These are phyloP conservation scores for Condylostylus longicornis DNA, from an alignment of 1,140 invertebrate genomes.

Conservation along the genomic window DNA sequence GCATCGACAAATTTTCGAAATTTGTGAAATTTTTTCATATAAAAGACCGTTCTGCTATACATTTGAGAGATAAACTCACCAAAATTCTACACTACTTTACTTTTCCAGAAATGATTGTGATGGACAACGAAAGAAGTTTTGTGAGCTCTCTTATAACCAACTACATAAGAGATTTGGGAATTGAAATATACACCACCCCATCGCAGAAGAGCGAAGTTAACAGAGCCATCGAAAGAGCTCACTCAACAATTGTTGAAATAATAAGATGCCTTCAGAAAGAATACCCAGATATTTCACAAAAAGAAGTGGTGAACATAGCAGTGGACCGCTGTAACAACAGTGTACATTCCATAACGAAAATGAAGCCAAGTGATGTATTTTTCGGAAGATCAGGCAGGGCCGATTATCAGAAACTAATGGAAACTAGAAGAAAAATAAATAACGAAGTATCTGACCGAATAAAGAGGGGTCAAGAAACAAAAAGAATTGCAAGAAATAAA, in stretches of 20 bases:
- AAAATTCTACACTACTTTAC: too few species aligned
- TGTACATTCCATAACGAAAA: too few species aligned
- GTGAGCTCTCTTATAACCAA: constrained; percentile 2
- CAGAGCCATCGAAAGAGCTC: constrained; percentile 2
- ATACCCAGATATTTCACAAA: constrained; percentile 1
- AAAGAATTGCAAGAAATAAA: too few species aligned
- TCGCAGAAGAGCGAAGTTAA: constrained; percentile 5
- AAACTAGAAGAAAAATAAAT: too few species aligned
- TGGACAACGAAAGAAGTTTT: constrained; percentile 4
- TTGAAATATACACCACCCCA: constrained; percentile 3
- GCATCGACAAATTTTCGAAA: constrained; percentile 8
- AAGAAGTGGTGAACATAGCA: constrained; percentile 1
- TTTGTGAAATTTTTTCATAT: constrained; percentile 7
- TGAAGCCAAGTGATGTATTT: too few species aligned
- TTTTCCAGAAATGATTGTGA: constrained; percentile 1
- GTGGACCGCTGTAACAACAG: too few species aligned
- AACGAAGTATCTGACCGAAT: too few species aligned
- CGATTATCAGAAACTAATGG: too few species aligned
- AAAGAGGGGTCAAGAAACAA: too few species aligned
- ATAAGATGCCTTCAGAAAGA: constrained; percentile 2
- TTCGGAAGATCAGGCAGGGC: too few species aligned
- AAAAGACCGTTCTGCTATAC: constrained; percentile 1
- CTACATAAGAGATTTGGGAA: neutral
- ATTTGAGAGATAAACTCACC: constrained; percentile 4
- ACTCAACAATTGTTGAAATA: constrained; percentile 7